These are phyloP conservation scores for Spisula subtruncata DNA, from an alignment of 2,888 invertebrate genomes.

Conservation along the genomic window DNA sequence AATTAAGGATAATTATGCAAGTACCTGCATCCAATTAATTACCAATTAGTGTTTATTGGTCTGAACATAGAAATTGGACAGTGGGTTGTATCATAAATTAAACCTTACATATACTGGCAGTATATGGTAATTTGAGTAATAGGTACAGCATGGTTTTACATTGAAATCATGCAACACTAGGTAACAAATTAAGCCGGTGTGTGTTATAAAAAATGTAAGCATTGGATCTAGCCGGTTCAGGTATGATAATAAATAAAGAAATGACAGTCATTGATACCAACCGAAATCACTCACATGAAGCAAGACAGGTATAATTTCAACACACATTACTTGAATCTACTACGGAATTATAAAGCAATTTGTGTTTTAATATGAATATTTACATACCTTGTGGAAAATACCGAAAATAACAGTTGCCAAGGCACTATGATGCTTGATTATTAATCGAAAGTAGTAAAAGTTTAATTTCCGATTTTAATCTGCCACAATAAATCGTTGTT, in stretches of 20 bases:
- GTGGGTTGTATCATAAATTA: not conserved
- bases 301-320: not conserved
- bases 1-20: not conserved
- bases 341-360: not conserved
- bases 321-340: not conserved
- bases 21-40: not conserved
- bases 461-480: constrained; percentile 47
- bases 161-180: no score
- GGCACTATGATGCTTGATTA: constrained; percentile 72
- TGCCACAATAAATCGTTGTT: not conserved
- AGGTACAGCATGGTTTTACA: no score
- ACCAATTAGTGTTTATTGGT: not conserved
- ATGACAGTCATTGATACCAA: not conserved
- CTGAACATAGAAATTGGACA: not conserved
- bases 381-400: constrained; percentile 40
- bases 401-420: constrained; percentile 74
- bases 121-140: no score
- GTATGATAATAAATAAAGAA: not conserved
- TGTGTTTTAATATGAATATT: not conserved
- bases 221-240: no score
- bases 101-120: no score
- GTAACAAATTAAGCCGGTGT: no score
- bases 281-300: not conserved
- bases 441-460: constrained; percentile 38
- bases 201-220: no score